These are phyloP conservation scores for Lepetodrilus schrolli DNA, from an alignment of 2,888 invertebrate species.

Conservation along the genomic window DNA sequence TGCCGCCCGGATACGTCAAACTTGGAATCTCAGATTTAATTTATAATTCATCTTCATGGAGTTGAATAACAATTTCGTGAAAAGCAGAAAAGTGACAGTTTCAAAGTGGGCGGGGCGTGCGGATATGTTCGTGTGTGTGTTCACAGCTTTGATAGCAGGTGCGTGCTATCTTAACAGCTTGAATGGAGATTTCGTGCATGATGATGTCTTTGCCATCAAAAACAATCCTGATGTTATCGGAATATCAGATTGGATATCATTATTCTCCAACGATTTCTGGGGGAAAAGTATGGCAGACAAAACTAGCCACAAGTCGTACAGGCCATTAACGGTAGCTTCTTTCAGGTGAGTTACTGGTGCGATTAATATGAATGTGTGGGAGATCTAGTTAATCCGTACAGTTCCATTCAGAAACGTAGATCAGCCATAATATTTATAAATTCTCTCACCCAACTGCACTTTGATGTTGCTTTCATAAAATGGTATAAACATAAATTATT, in stretches of 20 bases:
- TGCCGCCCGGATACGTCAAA: background rate
- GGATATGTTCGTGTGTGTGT: background rate
- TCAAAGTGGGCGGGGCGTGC: background rate
- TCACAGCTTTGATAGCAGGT: constrained; percentile 35
- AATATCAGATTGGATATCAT: constrained; percentile 60
- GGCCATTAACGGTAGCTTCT: constrained; percentile 87
- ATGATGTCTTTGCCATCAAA: constrained; percentile 89
- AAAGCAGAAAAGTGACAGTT: background rate
- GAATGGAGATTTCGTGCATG: constrained; percentile 86
- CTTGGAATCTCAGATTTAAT: background rate
- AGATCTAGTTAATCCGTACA: too few species aligned
- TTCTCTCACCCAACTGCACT: too few species aligned
- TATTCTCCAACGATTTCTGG: constrained; percentile 83
- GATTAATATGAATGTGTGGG: constrained; percentile 41
- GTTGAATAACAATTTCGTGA: constrained; percentile 32
- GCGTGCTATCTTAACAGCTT: constrained; percentile 60
- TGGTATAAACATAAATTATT: too few species aligned
- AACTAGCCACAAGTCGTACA: constrained; percentile 89
- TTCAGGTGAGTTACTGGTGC: constrained; percentile 82
- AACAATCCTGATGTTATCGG: constrained; percentile 88
- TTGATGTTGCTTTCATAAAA: too few species aligned
- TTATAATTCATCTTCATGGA: constrained; percentile 29
- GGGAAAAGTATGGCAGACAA: constrained; percentile 90
- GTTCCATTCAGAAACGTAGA: too few species aligned
- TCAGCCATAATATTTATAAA: too few species aligned